These are phyloP conservation scores for Drosophila kanapiae DNA, from an alignment of 1,140 invertebrate species.

Conservation along the genomic window DNA sequence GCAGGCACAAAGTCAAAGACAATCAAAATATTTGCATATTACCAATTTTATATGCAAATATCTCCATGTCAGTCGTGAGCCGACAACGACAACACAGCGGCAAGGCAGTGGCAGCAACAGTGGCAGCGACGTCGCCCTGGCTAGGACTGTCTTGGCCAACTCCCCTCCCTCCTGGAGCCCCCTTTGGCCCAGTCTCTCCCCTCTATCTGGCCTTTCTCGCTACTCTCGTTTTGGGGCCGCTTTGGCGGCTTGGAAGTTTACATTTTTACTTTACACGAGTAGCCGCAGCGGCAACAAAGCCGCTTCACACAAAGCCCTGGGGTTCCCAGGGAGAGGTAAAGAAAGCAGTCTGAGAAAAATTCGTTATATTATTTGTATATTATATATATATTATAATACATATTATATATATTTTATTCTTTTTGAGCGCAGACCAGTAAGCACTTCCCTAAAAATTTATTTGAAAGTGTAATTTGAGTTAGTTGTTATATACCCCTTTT, in stretches of 20 bases:
- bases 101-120: conserved; percentile 19
- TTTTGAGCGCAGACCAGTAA: too few relatives aligned
- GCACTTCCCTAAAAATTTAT: too few relatives aligned
- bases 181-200: neutral
- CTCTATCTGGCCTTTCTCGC: conserved; percentile 8
- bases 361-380: too few relatives aligned
- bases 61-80: conserved; percentile 78
- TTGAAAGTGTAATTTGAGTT: too few relatives aligned
- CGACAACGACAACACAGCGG: conserved; percentile 52
- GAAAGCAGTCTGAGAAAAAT: conserved; percentile 2
- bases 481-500: too few relatives aligned
- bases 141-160: conserved; percentile 54
- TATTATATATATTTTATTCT: too few relatives aligned
- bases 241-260: conserved; percentile 78
- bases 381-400: too few relatives aligned
- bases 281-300: conserved; percentile 56
- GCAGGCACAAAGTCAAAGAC: conserved; percentile 82
- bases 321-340: conserved; percentile 11
- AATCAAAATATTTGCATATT: conserved; percentile 84
- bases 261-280: conserved; percentile 74
- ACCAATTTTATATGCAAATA: conserved; percentile 84
- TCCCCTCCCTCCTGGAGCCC: conserved; percentile 2
- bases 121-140: conserved; percentile 53
- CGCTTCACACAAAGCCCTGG: conserved; percentile 63
- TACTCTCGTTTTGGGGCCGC: conserved; percentile 68